Evolutionary conservation across 2,797 vertebrate genomes (phyloP).

Genomic region (Mus caroli): DNA sequence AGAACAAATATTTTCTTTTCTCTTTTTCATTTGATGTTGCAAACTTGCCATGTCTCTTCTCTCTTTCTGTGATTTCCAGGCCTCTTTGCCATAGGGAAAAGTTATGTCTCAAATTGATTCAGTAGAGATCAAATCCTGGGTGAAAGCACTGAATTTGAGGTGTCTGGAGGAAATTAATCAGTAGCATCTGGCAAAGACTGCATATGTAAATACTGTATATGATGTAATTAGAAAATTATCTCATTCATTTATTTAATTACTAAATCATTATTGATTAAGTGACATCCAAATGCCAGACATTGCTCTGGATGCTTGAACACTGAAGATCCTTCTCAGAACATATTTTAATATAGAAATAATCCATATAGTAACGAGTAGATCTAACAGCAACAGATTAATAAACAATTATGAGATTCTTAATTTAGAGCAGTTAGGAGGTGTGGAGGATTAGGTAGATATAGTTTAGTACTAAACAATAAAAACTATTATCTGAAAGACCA

Average conservation of each 20-base stretch:
- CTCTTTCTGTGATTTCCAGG: background rate
- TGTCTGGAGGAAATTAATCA: slow-evolving; percentile 12
- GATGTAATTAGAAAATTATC: slow-evolving; percentile 20
- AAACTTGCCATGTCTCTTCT: no score
- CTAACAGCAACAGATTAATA: background rate
- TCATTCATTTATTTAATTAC: slow-evolving; percentile 40
- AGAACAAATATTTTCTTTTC: background rate
- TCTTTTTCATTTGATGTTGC: background rate
- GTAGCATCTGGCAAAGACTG: background rate
- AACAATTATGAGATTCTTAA: background rate
- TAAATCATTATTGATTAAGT: slow-evolving; percentile 55
- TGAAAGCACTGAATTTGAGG: slow-evolving; percentile 28
- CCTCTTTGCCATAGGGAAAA: background rate
- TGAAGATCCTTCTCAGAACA: background rate
- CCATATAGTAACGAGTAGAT: background rate
- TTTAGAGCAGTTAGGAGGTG: background rate
- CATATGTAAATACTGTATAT: slow-evolving; percentile 20
- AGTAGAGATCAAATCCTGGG: background rate
- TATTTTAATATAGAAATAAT: background rate
- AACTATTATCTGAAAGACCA: background rate
- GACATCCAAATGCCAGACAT: background rate
- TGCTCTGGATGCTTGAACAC: background rate
- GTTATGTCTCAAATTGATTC: background rate
- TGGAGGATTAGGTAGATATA: background rate
- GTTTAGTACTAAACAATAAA: background rate